phyloP scores from a whole-genome alignment of 1,140 invertebrate species.

The Monomorium pharaonis region DNA sequence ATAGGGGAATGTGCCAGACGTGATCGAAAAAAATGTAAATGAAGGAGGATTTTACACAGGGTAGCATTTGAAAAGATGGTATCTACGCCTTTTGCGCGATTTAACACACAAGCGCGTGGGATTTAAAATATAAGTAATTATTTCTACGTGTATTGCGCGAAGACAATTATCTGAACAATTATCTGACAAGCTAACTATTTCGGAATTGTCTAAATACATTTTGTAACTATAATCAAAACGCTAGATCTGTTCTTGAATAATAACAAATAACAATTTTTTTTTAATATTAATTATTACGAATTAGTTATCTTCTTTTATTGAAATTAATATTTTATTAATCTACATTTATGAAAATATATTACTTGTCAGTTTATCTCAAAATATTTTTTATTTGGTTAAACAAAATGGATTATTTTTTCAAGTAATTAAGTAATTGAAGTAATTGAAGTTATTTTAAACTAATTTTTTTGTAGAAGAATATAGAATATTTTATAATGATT shows the following conservation, averaged over 20 bases:
- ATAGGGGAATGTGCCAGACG: constrained; percentile 25
- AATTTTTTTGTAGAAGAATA: neutral
- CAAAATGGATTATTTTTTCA: neutral
- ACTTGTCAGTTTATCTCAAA: neutral
- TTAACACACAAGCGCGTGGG: neutral
- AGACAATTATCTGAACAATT: constrained; percentile 29
- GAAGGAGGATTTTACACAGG: neutral
- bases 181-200: neutral
- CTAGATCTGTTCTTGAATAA: neutral
- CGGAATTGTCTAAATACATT: neutral
- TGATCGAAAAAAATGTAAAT: constrained; percentile 40
- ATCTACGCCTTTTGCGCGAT: constrained; percentile 28
- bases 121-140: constrained; percentile 10
- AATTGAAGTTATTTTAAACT: no score
- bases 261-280: no score
- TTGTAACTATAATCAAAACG: constrained; percentile 4
- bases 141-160: constrained; percentile 21
- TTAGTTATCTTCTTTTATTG: neutral
- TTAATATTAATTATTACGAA: neutral
- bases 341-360: neutral
- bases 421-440: neutral
- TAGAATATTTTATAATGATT: neutral
- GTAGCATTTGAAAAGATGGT: constrained; percentile 28
- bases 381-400: neutral
- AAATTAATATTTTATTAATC: no score